Evolutionary conservation across 2,888 invertebrate species (phyloP).

Genomic region (Nephrotoma flavescens): DNA sequence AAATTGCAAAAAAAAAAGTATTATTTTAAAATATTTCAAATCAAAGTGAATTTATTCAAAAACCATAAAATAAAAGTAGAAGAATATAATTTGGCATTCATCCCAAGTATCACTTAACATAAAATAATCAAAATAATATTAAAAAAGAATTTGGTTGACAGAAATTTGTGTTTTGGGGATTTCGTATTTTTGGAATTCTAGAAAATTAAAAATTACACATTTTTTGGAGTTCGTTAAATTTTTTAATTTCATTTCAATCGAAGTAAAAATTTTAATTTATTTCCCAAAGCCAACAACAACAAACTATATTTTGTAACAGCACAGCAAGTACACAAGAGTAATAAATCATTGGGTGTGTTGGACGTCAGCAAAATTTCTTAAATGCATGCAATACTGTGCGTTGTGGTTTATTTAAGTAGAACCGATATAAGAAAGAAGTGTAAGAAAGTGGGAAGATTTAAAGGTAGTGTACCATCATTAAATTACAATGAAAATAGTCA

Average conservation of each 20-base stretch:
- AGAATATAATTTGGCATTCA: neutral
- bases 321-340: neutral
- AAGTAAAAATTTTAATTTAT: neutral
- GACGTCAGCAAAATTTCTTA: neutral
- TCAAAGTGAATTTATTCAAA: neutral
- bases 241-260: neutral
- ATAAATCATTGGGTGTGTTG: neutral
- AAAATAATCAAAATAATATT: neutral
- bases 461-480: neutral
- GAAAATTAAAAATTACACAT: neutral
- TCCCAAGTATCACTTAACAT: conserved; percentile 2
- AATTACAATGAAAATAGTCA: neutral
- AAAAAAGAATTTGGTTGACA: neutral
- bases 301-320: neutral
- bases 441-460: neutral
- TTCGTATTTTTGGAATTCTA: neutral
- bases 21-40: neutral
- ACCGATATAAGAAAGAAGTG: neutral
- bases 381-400: neutral
- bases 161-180: neutral
- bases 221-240: neutral
- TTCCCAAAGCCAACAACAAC: neutral
- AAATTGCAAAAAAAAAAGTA: neutral
- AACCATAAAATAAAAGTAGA: neutral
- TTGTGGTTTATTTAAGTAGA: neutral